Base-by-base conservation (phyloP, 2,113 vertebrate genomes). In the Naja naja region DNA sequence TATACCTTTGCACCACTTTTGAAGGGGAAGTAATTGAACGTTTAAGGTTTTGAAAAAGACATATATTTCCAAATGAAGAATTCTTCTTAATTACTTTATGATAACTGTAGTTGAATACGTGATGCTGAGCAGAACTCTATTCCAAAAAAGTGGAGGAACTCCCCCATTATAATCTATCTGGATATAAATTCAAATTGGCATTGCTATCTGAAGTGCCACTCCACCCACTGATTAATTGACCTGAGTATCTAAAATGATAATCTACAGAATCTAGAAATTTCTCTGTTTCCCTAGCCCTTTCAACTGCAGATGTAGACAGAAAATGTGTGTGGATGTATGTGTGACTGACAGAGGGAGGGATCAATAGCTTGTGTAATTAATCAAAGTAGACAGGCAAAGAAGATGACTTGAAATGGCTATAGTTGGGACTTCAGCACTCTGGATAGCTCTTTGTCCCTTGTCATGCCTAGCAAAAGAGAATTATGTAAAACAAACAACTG, bases 391-490 rank as follows among this genome's bases (percentile, higher is more conserved):
- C 47, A 92, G 47, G 30, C n/a, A 11, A 88, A 45, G 86, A 88
- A 30, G 60, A 54, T 25, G 60, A 54, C 53, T 88, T 88, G 30
- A 27, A 54, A n/a, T 92, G 60, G n/a, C 49, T 54, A 39, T 49
- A 87, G 58, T 30, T 55, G 49, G 47, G 25, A 16, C 47, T 88
- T 92, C 91, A 92, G 87, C 91, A 92, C 91, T 88, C 91, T 92
- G 91, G 91, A 92, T 92, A 92, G 91, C 91, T 92, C 91, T 89
- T 88, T 88, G 58, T 87, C 87, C 91, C 87, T 88, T n/a, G 56
- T 49, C 87, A 53, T 2, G 58, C 25, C 60, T 55, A 54, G 87
- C 60, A 88, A 86, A 56, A 69, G n/a, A 54, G 54, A 88, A 53
- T 53, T 25, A 22, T 43, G 47, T 34, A 74, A 88, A 92, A 52